phyloP scores from a whole-genome alignment of 2,113 vertebrate species.

The Oophaga pumilio region DNA sequence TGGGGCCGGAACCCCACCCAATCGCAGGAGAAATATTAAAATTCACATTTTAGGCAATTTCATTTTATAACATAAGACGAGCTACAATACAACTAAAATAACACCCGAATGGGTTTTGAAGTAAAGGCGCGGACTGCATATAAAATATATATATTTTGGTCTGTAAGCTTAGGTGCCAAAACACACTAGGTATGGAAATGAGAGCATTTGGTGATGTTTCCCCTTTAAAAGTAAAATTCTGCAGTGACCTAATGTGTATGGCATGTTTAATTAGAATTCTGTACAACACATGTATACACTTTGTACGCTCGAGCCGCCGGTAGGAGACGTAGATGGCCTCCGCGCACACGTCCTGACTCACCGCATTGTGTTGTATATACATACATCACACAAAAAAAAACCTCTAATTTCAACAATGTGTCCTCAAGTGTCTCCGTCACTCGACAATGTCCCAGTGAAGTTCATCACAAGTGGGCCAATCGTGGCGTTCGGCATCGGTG shows the following conservation, averaged over 20 bases:
- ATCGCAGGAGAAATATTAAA: neutral
- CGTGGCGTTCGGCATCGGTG: neutral
- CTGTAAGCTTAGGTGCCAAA: neutral
- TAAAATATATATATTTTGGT: no score
- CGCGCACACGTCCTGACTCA: neutral
- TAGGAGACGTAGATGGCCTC: neutral
- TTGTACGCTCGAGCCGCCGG: neutral
- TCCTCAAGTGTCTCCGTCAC: neutral
- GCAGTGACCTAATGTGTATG: slow-evolving; percentile 32
- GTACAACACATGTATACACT: slow-evolving; percentile 43
- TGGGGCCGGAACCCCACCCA: neutral
- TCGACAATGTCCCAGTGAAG: neutral
- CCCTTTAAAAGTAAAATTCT: slow-evolving; percentile 38
- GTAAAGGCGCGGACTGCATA: neutral
- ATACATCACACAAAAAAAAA: neutral
- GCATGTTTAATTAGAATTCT: slow-evolving; percentile 48
- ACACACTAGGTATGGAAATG: neutral
- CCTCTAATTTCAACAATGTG: neutral
- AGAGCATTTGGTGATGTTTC: neutral
- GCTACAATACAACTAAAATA: neutral
- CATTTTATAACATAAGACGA: neutral
- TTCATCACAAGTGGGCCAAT: neutral
- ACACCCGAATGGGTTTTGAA: neutral
- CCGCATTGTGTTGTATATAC: neutral
- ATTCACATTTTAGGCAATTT: neutral